Evolutionary conservation across 2,113 vertebrate species (phyloP).

Genomic region (Hipposideros armiger): DNA sequence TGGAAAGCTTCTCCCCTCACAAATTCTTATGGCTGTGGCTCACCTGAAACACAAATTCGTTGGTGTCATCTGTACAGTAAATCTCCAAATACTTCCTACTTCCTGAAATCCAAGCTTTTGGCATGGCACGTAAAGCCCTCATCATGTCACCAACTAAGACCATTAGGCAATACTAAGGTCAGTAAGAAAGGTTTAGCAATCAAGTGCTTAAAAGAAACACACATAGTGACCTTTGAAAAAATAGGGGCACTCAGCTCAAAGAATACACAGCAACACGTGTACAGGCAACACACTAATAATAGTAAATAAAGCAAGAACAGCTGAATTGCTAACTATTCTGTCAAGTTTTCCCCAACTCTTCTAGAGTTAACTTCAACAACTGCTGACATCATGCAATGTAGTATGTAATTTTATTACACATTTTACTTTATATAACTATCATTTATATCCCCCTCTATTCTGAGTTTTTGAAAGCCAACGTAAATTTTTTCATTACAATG

Average conservation of each 20-base stretch:
- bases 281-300: background rate
- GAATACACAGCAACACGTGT: background rate
- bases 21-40: background rate
- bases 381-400: background rate
- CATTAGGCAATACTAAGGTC: background rate
- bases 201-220: background rate
- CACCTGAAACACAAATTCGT: background rate
- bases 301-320: background rate
- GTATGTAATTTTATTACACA: background rate
- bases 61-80: background rate
- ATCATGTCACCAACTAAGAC: background rate
- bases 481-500: conserved; percentile 49
- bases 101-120: background rate
- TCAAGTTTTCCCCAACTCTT: background rate
- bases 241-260: background rate
- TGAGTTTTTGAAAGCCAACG: background rate
- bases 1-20: background rate
- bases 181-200: background rate
- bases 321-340: background rate
- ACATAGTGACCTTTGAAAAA: background rate
- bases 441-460: background rate
- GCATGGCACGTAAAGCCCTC: background rate
- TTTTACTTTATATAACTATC: background rate
- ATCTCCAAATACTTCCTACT: background rate
- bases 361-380: background rate